Base-by-base conservation (phyloP, 2,797 vertebrate genomes). In the Squalus acanthias region DNA sequence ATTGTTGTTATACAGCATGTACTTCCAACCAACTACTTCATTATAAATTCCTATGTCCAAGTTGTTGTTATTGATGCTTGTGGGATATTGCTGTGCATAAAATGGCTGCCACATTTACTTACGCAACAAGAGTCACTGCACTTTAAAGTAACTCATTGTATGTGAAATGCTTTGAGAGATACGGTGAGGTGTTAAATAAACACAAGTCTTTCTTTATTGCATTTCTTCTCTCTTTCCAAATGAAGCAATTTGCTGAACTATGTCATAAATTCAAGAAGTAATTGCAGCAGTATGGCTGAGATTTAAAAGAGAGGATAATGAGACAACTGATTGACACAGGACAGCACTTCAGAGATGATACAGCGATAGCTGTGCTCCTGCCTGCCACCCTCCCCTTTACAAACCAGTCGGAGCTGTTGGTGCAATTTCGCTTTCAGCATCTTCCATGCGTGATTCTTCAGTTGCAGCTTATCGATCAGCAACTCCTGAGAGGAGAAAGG, bases 361-460 rank as follows among this genome's bases (percentile, higher is more conserved):
- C 57, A 26, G 39, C 50, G 17, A 29, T 65, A n/a, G 6, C 53
- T 39, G 76, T 79, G 96, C 5, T 33, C 24, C 33, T 10, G 24
- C 60, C 60, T 65, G 60, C 53, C 96, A 5, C 26, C 72, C 72
- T 50, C 79, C 60, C 89, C 20, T 29, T 53, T 69, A 97, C 96
- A 0, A 96, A 98, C 98, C 98, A 98, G 98, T 95, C 96, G 97
- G 95, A 98, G 96, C 82, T 98, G 98, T 96, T 97, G 96, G 97
- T 98, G 97, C 96, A 98, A 96, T 96, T 98, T 98, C 96, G 97
- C 98, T 97, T 97, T 98, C 96, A 98, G 97, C 94, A 97, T 96
- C 96, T 97, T 97, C 93, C 98, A 97, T 8, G 98, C 97, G 26
- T 97, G 89, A 1, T 98, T 98, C 97, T 98, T 98, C 96, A 98